Evolutionary conservation across 2,888 invertebrate species (phyloP), one percentile per base, ranked within the genome.

Genomic region (Molorchus minor): DNA sequence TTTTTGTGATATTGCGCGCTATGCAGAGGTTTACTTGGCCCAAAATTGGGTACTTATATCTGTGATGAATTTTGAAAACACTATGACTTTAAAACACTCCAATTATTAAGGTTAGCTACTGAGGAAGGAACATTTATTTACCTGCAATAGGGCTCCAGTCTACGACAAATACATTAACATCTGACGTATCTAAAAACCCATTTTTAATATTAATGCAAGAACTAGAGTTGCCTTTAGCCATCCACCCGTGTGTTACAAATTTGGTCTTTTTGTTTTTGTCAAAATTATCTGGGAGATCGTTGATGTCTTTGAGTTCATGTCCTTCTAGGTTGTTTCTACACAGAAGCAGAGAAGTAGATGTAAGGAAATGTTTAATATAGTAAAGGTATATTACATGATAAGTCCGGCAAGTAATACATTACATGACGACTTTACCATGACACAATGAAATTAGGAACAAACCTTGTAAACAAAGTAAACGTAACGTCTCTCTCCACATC

Each of bases 201-300:
- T 82, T 70, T 70, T 83, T 85, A 4, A 85, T 82, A 19, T 70
- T 62, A 35, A 81, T 77, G 35, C 84, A 68, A 77, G 83, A 82
- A 8, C 76, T 71, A 0, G 75, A 71, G 15, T 75, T 71, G 46
- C 81, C 82, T 45, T 75, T 74, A 0, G 84, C 82, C 47, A 82
- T 72, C 85, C 85, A 87, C 16, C 80, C 80, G 65, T 87, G 87
- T 2, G 85, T 84, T 10, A 86, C 57, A 10, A 84, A 79, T 74
- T 82, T 84, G 0, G 84, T 76, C 1, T 78, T 72, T 62, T 83
- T 83, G 0, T 78, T 77, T 1, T 71, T 65, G 66, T 85, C 80
- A 57, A 84, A 83, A 19, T 62, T 53, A 43, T 62, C 57, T 8
- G 40, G 16, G n/a, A 71, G 43, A 15, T 65, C 61, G 20, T 21